These are phyloP conservation scores for Polymixis flavicincta DNA, from an alignment of 2,888 invertebrate species.

Conservation along the genomic window DNA sequence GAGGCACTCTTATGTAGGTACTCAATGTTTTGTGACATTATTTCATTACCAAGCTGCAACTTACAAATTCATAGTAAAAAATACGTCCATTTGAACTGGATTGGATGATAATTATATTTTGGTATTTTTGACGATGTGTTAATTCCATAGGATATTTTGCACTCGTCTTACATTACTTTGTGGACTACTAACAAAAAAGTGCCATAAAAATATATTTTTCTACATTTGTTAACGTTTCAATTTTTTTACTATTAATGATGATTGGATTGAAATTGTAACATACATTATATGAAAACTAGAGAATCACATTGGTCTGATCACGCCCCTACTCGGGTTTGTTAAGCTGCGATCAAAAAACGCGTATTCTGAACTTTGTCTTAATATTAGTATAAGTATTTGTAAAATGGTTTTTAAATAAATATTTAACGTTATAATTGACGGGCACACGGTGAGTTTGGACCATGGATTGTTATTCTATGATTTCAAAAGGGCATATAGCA, in stretches of 20 bases:
- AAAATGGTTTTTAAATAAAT: constrained; percentile 55
- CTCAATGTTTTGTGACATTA: constrained; percentile 31
- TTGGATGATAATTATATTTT: not conserved
- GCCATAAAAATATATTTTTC: constrained; percentile 67
- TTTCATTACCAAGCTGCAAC: constrained; percentile 10
- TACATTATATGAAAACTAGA: constrained; percentile 45
- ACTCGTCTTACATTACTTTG: constrained; percentile 44
- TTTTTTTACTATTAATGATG: constrained; percentile 33
- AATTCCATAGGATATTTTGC: constrained; percentile 25
- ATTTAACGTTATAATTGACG: constrained; percentile 67
- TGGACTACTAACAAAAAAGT: constrained; percentile 64
- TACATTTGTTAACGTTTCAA: constrained; percentile 46
- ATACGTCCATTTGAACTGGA: not conserved
- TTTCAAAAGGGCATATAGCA: constrained; percentile 51
- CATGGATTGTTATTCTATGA: constrained; percentile 67
- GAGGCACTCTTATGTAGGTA: constrained; percentile 49
- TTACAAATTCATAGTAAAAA: constrained; percentile 1
- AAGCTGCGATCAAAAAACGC: constrained; percentile 47
- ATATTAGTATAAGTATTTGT: constrained; percentile 50
- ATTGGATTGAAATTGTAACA: constrained; percentile 30
- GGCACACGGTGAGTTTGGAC: constrained; percentile 69
- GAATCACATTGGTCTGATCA: constrained; percentile 49
- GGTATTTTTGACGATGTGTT: constrained; percentile 1
- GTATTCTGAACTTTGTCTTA: constrained; percentile 52
- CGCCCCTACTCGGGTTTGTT: constrained; percentile 18